Base-by-base conservation (phyloP, 2,888 invertebrate genomes). In the Orchesella flavescens region DNA sequence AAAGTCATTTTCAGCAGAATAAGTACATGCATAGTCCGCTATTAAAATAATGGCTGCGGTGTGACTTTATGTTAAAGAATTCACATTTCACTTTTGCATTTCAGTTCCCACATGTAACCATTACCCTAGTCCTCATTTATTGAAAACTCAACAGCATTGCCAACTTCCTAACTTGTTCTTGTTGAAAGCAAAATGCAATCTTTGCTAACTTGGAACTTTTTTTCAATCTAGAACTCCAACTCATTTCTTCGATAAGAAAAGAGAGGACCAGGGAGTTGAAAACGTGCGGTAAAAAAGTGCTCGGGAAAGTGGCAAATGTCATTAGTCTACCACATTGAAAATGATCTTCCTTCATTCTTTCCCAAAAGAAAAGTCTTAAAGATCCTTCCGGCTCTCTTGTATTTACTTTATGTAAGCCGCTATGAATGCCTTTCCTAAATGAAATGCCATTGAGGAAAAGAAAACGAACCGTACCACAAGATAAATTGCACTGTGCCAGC, bases 141-240 rank as follows among this genome's bases (percentile, higher is more conserved):
- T 76, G 76, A 76, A 76, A 76, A 76, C 55, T 76, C 76, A 76
- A 66, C 76, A 55, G 19, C 76, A 76, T 66, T 76, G 53, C 53
- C 75, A 76, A 57, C 57, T 65, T 76, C 55, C 68, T 10, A 43
- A 65, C 46, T 75, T 53, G 34, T 34, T 46, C 55, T 24, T 65
- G 53, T 4, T 75, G 53, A 66, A 66, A 66, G 66, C 19, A 76
- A 66, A 63, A 21, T 66, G 66, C 66, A 76, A 55, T 74, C 74
- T 65, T 65, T 74, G 74, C 19, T 57, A 57, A 17, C 19, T 76
- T 55, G 21, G 53, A 15, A 24, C 7, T 12, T 24, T 34, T 34
- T 34, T 34, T 34, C 63, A 24, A 12, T 12, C 63, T 24, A 4
- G 63, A 15, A 34, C 53, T 53, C 34, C 24, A 24, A 12, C 17